These are phyloP conservation scores for Eugnorisma glareosa DNA, from an alignment of 2,888 invertebrate species.

Conservation along the genomic window DNA sequence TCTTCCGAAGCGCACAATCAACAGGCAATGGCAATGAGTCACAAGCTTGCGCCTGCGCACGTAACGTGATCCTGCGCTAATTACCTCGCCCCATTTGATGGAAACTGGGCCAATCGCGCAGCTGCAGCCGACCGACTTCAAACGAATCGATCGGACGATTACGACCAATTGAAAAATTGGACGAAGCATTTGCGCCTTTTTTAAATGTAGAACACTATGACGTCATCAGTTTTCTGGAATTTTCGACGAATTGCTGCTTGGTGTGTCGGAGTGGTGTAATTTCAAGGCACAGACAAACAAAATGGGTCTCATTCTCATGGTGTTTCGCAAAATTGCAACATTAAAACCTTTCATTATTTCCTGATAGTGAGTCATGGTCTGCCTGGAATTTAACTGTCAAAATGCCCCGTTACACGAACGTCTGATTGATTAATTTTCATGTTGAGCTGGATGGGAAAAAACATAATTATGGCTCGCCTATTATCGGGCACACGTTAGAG, in stretches of 20 bases:
- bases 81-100: conserved; percentile 69
- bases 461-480: conserved; percentile 51
- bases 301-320: conserved; percentile 52
- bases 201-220: conserved; percentile 27
- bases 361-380: conserved; percentile 50
- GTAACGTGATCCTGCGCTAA: conserved; percentile 75
- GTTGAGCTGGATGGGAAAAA: conserved; percentile 52
- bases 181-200: conserved; percentile 40
- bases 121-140: conserved; percentile 69
- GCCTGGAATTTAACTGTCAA: conserved; percentile 61
- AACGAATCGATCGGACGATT: conserved; percentile 78
- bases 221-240: conserved; percentile 51
- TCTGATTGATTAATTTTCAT: conserved; percentile 58
- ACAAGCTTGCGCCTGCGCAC: conserved; percentile 62
- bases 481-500: conserved; percentile 31
- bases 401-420: conserved; percentile 53
- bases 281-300: conserved; percentile 24
- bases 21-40: conserved; percentile 61
- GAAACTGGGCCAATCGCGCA: conserved; percentile 69
- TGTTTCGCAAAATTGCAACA: conserved; percentile 61
- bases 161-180: conserved; percentile 81
- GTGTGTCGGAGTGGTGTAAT: conserved; percentile 35
- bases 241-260: neutral
- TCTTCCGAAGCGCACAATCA: conserved; percentile 55
- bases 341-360: conserved; percentile 58